Base-by-base conservation (phyloP, 2,888 invertebrate genomes). In the Amphipoea lucens region DNA sequence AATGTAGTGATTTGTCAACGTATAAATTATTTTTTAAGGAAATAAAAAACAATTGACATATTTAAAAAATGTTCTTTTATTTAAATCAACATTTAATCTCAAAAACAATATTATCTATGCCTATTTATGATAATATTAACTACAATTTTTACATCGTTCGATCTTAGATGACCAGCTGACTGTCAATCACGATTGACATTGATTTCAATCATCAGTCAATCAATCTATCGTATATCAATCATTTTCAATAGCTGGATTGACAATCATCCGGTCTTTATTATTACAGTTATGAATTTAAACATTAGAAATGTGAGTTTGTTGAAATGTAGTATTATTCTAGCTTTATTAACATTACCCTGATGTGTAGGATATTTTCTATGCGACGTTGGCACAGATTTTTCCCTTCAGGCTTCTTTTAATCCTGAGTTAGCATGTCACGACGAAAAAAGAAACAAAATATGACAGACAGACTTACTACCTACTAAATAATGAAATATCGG, bases 311-410 rank as follows among this genome's bases (percentile, higher is more conserved):
- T 81, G 81, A 79, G 23, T 81, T 87, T 76, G 73, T 81, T 87
- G 83, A 86, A 89, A 87, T 85, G 82, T 83, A 84, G 72, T 84
- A 83, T 84, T 88, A 87, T 78, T 86, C 80, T 86, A 89, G 79
- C 23, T 83, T 86, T 84, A 85, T 78, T 87, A 88, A 86, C 83
- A 76, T 92, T 94, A 96, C 96, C 96, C 95, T 96, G 96, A 92
- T 91, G 88, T 85, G 91, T 89, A 94, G 93, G 93, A 94, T 94
- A 93, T 92, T 90, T 91, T 92, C 91, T 90, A 89, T 92, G 92
- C 93, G 78, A 82, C 83, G 79, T 94, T 94, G 93, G 93, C 93
- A 92, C 93, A 91, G 90, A 90, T 89, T 83, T 84, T 57, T 81
- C 86, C 84, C 54, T 79, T 87, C 80, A 79, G 81, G 81, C 79